phyloP scores from a whole-genome alignment of 53 echinoderm and acorn worm genomes.

The Actinopyga echinites region DNA sequence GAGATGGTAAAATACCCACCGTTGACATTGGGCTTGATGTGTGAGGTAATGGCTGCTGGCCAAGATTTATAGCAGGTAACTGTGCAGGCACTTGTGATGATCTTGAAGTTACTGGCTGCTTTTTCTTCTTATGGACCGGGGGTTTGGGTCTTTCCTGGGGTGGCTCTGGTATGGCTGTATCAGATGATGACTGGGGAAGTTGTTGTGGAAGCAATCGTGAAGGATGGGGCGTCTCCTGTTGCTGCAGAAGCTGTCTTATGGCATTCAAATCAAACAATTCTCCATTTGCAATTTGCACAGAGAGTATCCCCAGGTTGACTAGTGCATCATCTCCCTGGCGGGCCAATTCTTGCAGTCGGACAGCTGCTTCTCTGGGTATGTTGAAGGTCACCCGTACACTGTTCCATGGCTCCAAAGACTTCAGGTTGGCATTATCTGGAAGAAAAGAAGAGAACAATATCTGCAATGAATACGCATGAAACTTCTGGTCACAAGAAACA shows the following conservation, averaged over 20 bases:
- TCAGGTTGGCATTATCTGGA: conserved; percentile 31
- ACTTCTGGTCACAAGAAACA: neutral
- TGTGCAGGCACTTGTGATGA: neutral
- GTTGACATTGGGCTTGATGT: neutral
- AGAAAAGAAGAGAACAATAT: neutral
- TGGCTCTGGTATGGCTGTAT: neutral
- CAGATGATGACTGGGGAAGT: conserved; percentile 23
- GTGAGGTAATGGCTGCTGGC: neutral
- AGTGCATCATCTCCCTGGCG: conserved; percentile 79
- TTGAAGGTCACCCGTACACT: conserved; percentile 94
- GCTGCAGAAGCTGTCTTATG: conserved; percentile 22
- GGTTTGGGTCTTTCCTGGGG: neutral
- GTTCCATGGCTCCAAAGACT: conserved; percentile 97
- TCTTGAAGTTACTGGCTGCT: neutral
- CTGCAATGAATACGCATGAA: neutral
- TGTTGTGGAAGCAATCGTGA: neutral
- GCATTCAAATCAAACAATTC: conserved; percentile 68
- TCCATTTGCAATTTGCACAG: conserved; percentile 89
- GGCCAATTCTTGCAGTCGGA: conserved; percentile 79
- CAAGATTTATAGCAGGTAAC: neutral
- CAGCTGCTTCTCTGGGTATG: conserved; percentile 88
- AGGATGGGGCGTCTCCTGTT: conserved; percentile 43
- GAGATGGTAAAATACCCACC: conserved; percentile 2
- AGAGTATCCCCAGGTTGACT: conserved; percentile 83
- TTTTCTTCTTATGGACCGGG: conserved; percentile 1